A percentile compares a stretch with the other conserved stretches of the same genome.
Conservation (phyloP, 2,797 vertebrate species). For the Macropus fuliginosus region DNA sequence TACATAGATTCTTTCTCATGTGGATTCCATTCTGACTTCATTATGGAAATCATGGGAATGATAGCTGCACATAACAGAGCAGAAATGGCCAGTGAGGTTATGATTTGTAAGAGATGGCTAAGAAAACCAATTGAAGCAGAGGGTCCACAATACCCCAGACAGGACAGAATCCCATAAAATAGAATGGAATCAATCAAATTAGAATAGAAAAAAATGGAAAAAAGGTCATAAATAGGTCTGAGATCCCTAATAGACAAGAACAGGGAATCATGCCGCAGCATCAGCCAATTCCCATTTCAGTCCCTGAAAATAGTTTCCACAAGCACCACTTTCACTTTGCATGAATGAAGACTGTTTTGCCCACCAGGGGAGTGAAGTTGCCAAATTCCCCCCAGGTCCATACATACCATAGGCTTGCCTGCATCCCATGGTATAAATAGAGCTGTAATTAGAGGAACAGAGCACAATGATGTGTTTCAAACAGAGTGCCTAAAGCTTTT, state of each 20-base stretch:
- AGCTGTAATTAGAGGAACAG: neutral
- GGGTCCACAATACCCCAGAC: conserved; percentile 88
- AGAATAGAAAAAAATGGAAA: neutral
- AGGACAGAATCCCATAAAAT: conserved; percentile 80
- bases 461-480: neutral
- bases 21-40: neutral
- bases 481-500: neutral
- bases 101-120: conserved; percentile 85
- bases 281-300: neutral
- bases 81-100: conserved; percentile 87
- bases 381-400: neutral
- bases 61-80: conserved; percentile 85
- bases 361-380: neutral
- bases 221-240: neutral
- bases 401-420: neutral
- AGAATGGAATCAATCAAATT: neutral
- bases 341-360: conserved; percentile 1
- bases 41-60: conserved; percentile 81
- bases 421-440: neutral
- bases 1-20: neutral
- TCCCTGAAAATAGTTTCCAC: neutral
- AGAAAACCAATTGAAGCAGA: conserved; percentile 84
- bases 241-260: neutral
- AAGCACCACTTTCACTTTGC: neutral
- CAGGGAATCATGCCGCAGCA: neutral